These are phyloP conservation scores for Oscheius sp. DNA, from an alignment of 2,888 invertebrate genomes.

Conservation along the genomic window DNA sequence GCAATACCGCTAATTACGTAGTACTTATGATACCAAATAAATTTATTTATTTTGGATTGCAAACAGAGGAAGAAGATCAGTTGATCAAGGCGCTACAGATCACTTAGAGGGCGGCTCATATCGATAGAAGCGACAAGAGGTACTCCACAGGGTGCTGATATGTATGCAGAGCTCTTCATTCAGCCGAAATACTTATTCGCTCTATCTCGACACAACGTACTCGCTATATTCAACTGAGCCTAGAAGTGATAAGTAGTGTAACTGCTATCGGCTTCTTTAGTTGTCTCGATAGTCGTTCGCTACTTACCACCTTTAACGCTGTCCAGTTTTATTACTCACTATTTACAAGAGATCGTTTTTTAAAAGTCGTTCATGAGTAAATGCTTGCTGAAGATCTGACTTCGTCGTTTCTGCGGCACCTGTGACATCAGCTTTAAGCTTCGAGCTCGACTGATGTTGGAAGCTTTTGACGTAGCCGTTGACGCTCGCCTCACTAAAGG, in stretches of 20 bases:
- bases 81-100: background rate
- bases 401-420: constrained; percentile 15
- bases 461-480: constrained; percentile 36
- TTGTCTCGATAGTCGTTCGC: constrained; percentile 12
- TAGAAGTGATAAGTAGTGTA: constrained; percentile 26
- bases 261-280: constrained; percentile 12
- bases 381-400: constrained; percentile 37
- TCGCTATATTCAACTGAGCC: background rate
- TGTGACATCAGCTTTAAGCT: constrained; percentile 10
- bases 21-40: background rate
- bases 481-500: constrained; percentile 41
- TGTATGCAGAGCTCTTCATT: constrained; percentile 25
- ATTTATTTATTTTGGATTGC: background rate
- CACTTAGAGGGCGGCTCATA: constrained; percentile 1
- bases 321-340: background rate
- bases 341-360: constrained; percentile 13
- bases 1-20: constrained; percentile 2
- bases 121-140: constrained; percentile 29
- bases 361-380: constrained; percentile 49
- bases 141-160: constrained; percentile 28
- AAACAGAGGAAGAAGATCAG: background rate
- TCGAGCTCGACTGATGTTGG: constrained; percentile 11
- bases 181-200: background rate
- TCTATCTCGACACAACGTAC: too few relatives aligned
- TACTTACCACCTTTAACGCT: constrained; percentile 15